Evolutionary conservation across 2,797 vertebrate genomes (phyloP).

Genomic region (Sebastes wilsoni): DNA sequence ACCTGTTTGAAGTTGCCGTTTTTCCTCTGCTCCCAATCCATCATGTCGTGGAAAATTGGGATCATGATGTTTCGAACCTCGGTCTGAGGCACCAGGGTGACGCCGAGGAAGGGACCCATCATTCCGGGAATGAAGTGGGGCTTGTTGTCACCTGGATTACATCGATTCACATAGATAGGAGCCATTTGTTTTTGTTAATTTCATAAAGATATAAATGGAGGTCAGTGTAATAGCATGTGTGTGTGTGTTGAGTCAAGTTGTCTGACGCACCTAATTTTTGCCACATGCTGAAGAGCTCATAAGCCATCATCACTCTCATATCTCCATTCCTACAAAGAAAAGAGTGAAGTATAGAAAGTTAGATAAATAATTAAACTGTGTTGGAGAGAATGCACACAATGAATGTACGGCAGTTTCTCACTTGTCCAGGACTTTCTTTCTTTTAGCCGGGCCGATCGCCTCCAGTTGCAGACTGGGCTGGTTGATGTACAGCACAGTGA

Average conservation of each 20-base stretch:
- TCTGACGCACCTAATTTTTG: slow-evolving; percentile 91
- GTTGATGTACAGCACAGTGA: slow-evolving; percentile 97
- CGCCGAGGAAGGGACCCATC: slow-evolving; percentile 98
- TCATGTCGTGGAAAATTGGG: slow-evolving; percentile 99
- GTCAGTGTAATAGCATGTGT: not conserved
- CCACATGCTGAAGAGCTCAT: slow-evolving; percentile 99
- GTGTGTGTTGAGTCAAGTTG: not conserved
- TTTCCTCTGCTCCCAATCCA: slow-evolving; percentile 99
- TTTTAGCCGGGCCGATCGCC: slow-evolving; percentile 89
- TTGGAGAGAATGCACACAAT: not conserved
- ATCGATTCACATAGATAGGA: not conserved
- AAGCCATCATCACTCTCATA: slow-evolving; percentile 99
- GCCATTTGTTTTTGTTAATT: not conserved
- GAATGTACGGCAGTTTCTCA: slow-evolving; percentile 74
- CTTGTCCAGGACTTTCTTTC: slow-evolving; percentile 97
- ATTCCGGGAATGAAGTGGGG: slow-evolving; percentile 99
- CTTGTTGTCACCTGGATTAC: slow-evolving; percentile 93
- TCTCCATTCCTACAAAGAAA: slow-evolving; percentile 88
- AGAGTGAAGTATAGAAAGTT: not conserved
- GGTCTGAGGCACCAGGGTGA: slow-evolving; percentile 94
- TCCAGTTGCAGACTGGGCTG: slow-evolving; percentile 98
- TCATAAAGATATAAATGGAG: not conserved
- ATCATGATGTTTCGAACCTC: slow-evolving; percentile 99
- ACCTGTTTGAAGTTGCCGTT: slow-evolving; percentile 99
- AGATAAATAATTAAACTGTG: not conserved